Evolutionary conservation across 2,888 invertebrate genomes (phyloP).

Genomic region (Galerucella pusilla): DNA sequence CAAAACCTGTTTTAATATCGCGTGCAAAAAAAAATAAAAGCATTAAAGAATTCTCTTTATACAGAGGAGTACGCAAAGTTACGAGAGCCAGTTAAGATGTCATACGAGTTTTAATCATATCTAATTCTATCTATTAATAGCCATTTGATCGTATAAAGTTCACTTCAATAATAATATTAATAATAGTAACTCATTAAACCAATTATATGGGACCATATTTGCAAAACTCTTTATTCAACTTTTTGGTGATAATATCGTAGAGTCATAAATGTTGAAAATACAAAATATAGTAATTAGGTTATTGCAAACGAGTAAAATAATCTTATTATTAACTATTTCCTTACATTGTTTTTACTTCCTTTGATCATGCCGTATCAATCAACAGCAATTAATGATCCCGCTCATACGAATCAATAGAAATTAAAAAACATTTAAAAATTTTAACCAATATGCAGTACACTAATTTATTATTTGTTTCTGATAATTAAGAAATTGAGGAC

Average conservation of each 20-base stretch:
- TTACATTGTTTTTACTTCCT: neutral
- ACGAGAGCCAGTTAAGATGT: neutral
- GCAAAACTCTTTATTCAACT: no score
- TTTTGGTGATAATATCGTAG: no score
- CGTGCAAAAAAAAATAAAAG: neutral
- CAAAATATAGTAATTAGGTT: no score
- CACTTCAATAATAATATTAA: no score
- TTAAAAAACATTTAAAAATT: neutral
- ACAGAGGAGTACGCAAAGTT: neutral
- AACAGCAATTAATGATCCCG: neutral
- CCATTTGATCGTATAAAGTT: no score
- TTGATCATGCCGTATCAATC: slow-evolving; percentile 1
- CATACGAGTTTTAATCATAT: no score
- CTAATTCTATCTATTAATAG: no score
- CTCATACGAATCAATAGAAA: neutral
- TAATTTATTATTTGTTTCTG: slow-evolving; percentile 2
- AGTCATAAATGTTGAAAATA: no score
- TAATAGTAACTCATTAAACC: no score
- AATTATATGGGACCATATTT: no score
- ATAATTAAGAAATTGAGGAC: slow-evolving; percentile 5
- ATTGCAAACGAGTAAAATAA: no score
- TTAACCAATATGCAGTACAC: neutral
- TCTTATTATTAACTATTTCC: neutral
- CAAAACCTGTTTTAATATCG: neutral
- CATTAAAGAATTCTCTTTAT: neutral